Conservation (phyloP, 2,888 invertebrate genomes). For the Hermodice carunculata region DNA sequence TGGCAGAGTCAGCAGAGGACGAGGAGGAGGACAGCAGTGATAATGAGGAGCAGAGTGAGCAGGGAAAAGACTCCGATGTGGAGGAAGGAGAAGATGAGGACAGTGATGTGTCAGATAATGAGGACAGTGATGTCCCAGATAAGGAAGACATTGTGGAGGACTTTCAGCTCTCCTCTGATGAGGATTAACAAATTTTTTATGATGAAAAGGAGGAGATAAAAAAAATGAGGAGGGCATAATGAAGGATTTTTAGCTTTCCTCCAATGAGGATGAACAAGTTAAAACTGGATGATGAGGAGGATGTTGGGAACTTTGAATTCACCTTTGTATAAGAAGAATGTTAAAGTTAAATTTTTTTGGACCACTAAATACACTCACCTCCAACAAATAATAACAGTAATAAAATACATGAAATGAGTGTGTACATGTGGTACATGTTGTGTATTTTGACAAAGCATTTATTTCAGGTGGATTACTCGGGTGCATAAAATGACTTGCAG, state of each 20-base stretch:
- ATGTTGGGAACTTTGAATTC: too few species aligned
- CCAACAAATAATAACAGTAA: too few species aligned
- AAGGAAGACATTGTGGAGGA: slow-evolving; percentile 12
- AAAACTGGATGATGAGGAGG: too few species aligned
- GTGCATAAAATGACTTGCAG: too few species aligned
- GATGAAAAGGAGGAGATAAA: not conserved
- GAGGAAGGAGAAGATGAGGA: slow-evolving; percentile 4
- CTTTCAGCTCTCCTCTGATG: not conserved
- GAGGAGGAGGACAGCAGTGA: slow-evolving; percentile 19
- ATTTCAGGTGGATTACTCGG: too few species aligned
- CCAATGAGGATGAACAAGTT: too few species aligned
- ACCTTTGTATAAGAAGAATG: too few species aligned
- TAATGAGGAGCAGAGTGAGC: slow-evolving; percentile 8
- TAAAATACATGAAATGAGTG: too few species aligned
- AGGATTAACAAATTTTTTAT: not conserved
- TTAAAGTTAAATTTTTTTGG: too few species aligned
- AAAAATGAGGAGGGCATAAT: not conserved
- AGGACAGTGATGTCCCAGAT: not conserved
- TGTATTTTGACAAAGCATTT: too few species aligned
- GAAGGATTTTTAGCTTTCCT: not conserved
- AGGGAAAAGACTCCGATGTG: slow-evolving; percentile 1
- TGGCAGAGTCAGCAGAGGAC: slow-evolving; percentile 17
- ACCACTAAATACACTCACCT: too few species aligned
- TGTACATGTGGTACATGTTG: too few species aligned
- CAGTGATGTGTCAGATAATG: not conserved